Evolutionary conservation across 2,888 invertebrate genomes (phyloP), one percentile per base, ranked within the genome.

Genomic region (Orthonevra nobilis): DNA sequence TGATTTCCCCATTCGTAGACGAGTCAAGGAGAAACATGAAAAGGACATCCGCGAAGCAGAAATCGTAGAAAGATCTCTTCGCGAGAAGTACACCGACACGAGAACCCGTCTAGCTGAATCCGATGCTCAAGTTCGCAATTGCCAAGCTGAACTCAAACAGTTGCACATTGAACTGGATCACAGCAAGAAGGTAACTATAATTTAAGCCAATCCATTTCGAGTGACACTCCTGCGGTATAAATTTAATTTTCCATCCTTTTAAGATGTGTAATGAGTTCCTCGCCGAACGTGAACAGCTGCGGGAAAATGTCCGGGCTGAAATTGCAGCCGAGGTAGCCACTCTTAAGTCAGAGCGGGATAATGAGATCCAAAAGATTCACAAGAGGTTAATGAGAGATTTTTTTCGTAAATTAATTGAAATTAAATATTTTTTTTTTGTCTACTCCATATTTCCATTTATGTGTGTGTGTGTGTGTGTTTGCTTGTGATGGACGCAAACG

Each of bases 291-390:
- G 90, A 91, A 74, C 89, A 90, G 72, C 86, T 92, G 12, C 91
- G 91, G 70, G 90, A 91, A 58, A 89, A 91, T 69, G 91, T 93
- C 17, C 91, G 92, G 50, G 89, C 91, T 36, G 91, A 93, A 83
- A 92, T 94, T 87, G 90, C 91, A 64, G 87, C 86, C 17, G 93
- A 93, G 84, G 90, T 94, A 70, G 91, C 91, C n/a, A 86, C 88
- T 5, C 85, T 94, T 38, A 91, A 91, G 83, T 91, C 91, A 50
- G 93, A 94, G 84, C 90, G 93, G 84, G 94, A 95, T 82, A 92
- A 92, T 83, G 93, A 95, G 86, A 92, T 95, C 90, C 93, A 94
- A 81, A 93, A 94, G 86, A 91, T 96, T 0, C 94, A 95, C 85
- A 93, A 94, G 85, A 93, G 94, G 95, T 95, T 85, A 86, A 42